These are phyloP conservation scores for Morone saxatilis DNA, from an alignment of 2,113 vertebrate genomes.

Conservation along the genomic window DNA sequence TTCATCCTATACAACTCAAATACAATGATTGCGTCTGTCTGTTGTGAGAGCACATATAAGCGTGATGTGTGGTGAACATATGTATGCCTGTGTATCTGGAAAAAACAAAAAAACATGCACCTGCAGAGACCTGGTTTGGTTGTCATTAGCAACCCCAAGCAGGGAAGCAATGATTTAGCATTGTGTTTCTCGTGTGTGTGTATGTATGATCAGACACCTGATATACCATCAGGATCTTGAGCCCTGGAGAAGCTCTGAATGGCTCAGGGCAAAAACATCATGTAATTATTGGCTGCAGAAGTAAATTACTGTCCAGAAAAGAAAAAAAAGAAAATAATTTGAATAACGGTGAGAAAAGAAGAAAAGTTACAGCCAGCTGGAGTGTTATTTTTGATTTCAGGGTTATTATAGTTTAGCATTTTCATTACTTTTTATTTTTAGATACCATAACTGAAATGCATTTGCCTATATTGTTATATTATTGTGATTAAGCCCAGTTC, in stretches of 20 bases:
- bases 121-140: conserved; percentile 54
- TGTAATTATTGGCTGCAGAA: not conserved
- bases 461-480: too few species aligned
- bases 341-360: not conserved
- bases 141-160: conserved; percentile 54
- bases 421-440: not conserved
- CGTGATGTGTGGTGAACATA: not conserved
- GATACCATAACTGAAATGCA: too few species aligned
- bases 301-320: conserved; percentile 2
- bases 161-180: not conserved
- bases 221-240: conserved; percentile 5
- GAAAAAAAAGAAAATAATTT: not conserved
- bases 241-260: conserved; percentile 1
- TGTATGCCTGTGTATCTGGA: not conserved
- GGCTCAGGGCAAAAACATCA: conserved; percentile 6
- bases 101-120: conserved; percentile 11
- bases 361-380: not conserved
- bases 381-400: not conserved
- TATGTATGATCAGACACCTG: conserved; percentile 29
- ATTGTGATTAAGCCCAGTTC: not conserved
- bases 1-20: not conserved
- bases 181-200: conserved; percentile 29
- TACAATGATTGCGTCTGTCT: not conserved
- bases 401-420: not conserved
- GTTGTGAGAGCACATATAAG: conserved; percentile 12